A percentile compares a stretch with the other conserved stretches of the same genome.
phyloP scores from a whole-genome alignment of 2,888 invertebrate species.

The Tachystola acroxantha region DNA sequence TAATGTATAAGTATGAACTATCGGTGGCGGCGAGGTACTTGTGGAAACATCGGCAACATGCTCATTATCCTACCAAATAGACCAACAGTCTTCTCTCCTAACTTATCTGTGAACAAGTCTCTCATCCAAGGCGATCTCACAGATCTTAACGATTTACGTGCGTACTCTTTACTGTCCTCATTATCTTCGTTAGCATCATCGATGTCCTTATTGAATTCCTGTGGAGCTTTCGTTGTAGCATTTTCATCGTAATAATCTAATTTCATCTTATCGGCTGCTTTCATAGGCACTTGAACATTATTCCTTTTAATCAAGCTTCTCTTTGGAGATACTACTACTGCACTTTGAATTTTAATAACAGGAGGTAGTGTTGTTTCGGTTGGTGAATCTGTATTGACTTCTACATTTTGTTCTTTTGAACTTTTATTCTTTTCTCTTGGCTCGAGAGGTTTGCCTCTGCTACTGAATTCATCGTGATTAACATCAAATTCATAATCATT shows the following conservation, averaged over 20 bases:
- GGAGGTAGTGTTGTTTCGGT: slow-evolving; percentile 10
- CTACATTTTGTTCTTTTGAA: slow-evolving; percentile 2
- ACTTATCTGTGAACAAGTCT: slow-evolving; percentile 25
- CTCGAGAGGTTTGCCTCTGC: slow-evolving; percentile 49
- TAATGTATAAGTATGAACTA: too few relatives aligned
- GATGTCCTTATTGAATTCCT: slow-evolving; percentile 16
- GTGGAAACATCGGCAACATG: slow-evolving; percentile 46
- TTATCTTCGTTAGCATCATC: slow-evolving; percentile 36
- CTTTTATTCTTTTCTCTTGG: slow-evolving; percentile 22
- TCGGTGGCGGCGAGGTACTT: slow-evolving; percentile 18
- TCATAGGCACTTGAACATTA: slow-evolving; percentile 19
- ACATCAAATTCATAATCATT: slow-evolving; percentile 64
- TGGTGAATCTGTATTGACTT: not conserved
- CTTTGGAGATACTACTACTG: slow-evolving; percentile 17
- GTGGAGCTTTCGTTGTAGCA: slow-evolving; percentile 18
- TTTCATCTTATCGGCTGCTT: slow-evolving; percentile 24
- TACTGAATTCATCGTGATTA: slow-evolving; percentile 55
- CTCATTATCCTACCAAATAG: slow-evolving; percentile 31
- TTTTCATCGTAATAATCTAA: slow-evolving; percentile 47
- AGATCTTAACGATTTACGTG: slow-evolving; percentile 26
- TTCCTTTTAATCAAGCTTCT: slow-evolving; percentile 20
- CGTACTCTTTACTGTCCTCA: slow-evolving; percentile 36
- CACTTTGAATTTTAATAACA: slow-evolving; percentile 23
- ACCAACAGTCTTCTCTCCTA: slow-evolving; percentile 28
- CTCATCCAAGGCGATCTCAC: slow-evolving; percentile 39